These are phyloP conservation scores for Pteronotus mesoamericanus DNA, from an alignment of 2,797 vertebrate genomes.

Conservation along the genomic window DNA sequence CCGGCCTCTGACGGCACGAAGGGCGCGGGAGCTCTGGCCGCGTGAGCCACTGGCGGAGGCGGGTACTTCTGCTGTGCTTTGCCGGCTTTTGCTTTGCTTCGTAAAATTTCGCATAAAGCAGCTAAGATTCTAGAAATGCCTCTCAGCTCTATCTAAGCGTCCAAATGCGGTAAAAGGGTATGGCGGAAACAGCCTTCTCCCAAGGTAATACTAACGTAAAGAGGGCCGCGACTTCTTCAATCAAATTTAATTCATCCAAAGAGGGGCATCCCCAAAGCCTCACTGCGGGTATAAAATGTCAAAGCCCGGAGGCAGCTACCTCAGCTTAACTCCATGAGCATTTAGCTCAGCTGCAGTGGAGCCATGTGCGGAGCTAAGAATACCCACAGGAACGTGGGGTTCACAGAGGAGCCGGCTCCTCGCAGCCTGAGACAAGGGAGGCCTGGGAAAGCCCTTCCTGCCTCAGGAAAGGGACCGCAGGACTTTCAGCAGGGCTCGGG, in stretches of 20 bases:
- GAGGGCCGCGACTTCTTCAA: not conserved
- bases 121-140: not conserved
- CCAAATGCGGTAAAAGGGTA: not conserved
- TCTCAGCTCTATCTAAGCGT: not conserved
- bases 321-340: not conserved
- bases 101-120: not conserved
- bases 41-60: not conserved
- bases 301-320: not conserved
- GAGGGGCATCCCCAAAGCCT: not conserved
- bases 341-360: not conserved
- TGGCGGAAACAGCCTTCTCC: not conserved
- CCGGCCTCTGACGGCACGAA: not conserved
- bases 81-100: not conserved
- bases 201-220: not conserved
- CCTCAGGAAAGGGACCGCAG: not conserved
- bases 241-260: not conserved
- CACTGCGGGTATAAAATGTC: not conserved
- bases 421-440: not conserved
- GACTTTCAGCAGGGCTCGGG: not conserved
- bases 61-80: not conserved
- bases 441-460: not conserved
- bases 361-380: not conserved
- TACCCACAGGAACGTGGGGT: not conserved
- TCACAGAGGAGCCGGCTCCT: not conserved
- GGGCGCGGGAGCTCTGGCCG: not conserved